These are phyloP conservation scores for Proctacanthus coquilletti DNA, from an alignment of 1,140 invertebrate genomes.

Conservation along the genomic window DNA sequence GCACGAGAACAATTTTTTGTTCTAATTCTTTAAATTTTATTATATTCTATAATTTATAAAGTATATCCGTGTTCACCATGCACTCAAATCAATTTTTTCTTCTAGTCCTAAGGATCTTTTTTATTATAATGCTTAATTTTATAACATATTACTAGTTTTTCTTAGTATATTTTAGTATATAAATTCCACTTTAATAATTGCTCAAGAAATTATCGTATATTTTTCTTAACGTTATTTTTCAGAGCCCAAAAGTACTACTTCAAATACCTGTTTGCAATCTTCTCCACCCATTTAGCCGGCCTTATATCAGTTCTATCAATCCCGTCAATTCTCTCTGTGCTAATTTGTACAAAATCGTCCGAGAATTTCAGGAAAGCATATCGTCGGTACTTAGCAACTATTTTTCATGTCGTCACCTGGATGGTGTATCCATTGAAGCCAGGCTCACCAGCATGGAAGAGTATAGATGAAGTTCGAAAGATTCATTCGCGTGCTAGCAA, in stretches of 20 bases:
- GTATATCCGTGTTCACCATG: too few relatives aligned
- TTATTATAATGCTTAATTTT: too few relatives aligned
- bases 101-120: too few relatives aligned
- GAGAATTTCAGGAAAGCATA: slow-evolving; percentile 42
- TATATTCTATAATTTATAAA: too few relatives aligned
- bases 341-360: slow-evolving; percentile 45
- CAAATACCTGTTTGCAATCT: slow-evolving; percentile 36
- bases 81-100: too few relatives aligned
- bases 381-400: slow-evolving; percentile 50
- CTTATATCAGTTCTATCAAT: slow-evolving; percentile 39
- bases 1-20: too few relatives aligned
- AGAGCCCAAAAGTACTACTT: slow-evolving; percentile 45
- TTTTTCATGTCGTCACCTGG: slow-evolving; percentile 53
- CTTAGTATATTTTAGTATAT: too few relatives aligned
- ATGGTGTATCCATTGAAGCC: slow-evolving; percentile 43
- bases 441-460: slow-evolving; percentile 10
- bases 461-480: neutral
- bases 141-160: too few relatives aligned
- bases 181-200: too few relatives aligned
- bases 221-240: too few relatives aligned
- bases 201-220: too few relatives aligned
- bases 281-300: slow-evolving; percentile 37
- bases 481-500: neutral
- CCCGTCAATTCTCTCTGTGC: slow-evolving; percentile 37
- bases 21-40: too few relatives aligned